Percentiles rank a stretch among this genome's conserved stretches.
Conservation (phyloP, 2,888 invertebrate species). For the Melanostoma mellinum region DNA sequence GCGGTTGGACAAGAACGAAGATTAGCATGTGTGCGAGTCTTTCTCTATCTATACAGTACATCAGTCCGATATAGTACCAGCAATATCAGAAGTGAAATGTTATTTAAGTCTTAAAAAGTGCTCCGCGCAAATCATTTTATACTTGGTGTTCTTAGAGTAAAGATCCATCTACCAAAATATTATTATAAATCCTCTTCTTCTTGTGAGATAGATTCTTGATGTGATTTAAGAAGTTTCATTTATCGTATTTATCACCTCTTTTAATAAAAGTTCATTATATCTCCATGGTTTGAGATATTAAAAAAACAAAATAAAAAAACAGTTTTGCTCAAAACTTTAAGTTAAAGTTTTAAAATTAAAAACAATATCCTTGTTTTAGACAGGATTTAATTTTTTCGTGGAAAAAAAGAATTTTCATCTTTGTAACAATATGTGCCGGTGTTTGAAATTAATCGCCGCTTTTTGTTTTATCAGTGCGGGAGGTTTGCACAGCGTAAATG, state of each 20-base stretch:
- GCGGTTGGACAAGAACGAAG: constrained; percentile 69
- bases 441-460: constrained; percentile 47
- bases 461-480: constrained; percentile 50
- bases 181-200: neutral
- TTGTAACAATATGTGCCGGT: constrained; percentile 50
- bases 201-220: constrained; percentile 9
- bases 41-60: constrained; percentile 69
- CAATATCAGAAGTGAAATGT: constrained; percentile 77
- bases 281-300: neutral
- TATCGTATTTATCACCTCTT: neutral
- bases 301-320: neutral
- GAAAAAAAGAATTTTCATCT: neutral
- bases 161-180: constrained; percentile 76
- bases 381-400: constrained; percentile 2
- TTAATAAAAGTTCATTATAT: neutral
- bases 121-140: constrained; percentile 82
- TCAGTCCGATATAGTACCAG: constrained; percentile 73
- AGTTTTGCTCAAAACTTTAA: neutral
- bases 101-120: constrained; percentile 82
- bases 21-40: constrained; percentile 68
- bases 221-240: neutral
- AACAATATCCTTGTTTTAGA: neutral
- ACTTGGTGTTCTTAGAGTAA: constrained; percentile 82
- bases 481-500: constrained; percentile 61
- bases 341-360: neutral